Evolutionary conservation across 1,140 invertebrate genomes (phyloP), one percentile per base, ranked within the genome.

Genomic region (Harpegnathos saltator): DNA sequence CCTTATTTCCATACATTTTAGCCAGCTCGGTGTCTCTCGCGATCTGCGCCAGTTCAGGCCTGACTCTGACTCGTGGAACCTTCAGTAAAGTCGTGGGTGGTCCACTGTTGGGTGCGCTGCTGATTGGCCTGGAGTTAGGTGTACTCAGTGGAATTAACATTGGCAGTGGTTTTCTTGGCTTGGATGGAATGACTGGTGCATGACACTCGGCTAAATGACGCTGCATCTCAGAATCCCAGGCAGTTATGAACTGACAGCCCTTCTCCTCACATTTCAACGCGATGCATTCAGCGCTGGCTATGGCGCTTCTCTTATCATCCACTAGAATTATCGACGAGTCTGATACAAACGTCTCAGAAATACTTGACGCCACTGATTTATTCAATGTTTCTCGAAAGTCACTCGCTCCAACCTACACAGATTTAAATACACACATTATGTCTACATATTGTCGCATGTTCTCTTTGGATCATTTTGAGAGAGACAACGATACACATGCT

Each of bases 11-110:
- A 82, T 92, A 92, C 15, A 94, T 86, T 69, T 92, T 93, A 93
- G 96, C 91, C 91, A 94, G 95, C 91, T 95, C 95, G 12, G 92
- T 95, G 62, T 95, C 95, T 90, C 95, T 95, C 1, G 95, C 95
- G 84, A 95, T 95, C 93, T 92, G 94, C 54, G 93, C 95, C 75
- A 91, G 80, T 82, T 94, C 93, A 0, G 92, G 93, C 72, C 92
- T 90, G 1, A 93, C 93, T 19, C 93, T 90, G 5, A 93, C 92
- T 0, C 90, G 89, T 14, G 92, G 93, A 50, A 93, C 93, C 84
- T 92, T 93, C 14, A 93, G 66, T 4, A 93, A 71, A 1, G 90
- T 92, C 0, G 94, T 84, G 2, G 89, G 69, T 12, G 87, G 72
- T 15, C 84, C 88, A 29, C 69, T 52, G 7, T 72, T n/a, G 61